Conservation (phyloP, 2,797 vertebrate species). For the Enteromius viviparus region DNA sequence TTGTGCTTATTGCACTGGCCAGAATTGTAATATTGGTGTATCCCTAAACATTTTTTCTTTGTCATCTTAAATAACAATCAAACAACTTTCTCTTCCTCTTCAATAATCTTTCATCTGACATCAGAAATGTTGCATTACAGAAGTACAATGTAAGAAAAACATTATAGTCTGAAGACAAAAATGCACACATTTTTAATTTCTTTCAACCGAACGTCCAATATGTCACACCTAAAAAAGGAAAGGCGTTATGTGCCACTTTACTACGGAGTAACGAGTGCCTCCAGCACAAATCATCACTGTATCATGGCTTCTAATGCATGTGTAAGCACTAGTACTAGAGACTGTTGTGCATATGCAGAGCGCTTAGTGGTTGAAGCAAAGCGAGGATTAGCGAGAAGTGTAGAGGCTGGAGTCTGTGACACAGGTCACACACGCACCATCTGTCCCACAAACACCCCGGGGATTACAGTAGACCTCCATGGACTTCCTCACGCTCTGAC, state of each 20-base stretch:
- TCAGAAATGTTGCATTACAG: background rate
- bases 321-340: conserved; percentile 14
- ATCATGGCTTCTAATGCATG: conserved; percentile 28
- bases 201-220: background rate
- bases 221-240: background rate
- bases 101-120: background rate
- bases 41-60: background rate
- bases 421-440: conserved; percentile 68
- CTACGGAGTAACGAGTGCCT: background rate
- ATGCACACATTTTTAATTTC: background rate
- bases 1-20: background rate
- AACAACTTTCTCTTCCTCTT: background rate
- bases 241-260: background rate
- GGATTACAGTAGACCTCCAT: conserved; percentile 71
- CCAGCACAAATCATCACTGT: background rate
- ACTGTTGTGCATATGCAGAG: conserved; percentile 41
- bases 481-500: conserved; percentile 37
- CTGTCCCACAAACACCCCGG: conserved; percentile 75
- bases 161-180: background rate
- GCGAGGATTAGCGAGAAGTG: conserved; percentile 54
- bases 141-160: background rate
- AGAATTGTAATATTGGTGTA: background rate
- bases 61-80: background rate
- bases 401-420: conserved; percentile 50
- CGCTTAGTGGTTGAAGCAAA: conserved; percentile 44